These are phyloP conservation scores for Lordiphosa andalusiaca DNA, from an alignment of 2,888 invertebrate species.

Conservation along the genomic window DNA sequence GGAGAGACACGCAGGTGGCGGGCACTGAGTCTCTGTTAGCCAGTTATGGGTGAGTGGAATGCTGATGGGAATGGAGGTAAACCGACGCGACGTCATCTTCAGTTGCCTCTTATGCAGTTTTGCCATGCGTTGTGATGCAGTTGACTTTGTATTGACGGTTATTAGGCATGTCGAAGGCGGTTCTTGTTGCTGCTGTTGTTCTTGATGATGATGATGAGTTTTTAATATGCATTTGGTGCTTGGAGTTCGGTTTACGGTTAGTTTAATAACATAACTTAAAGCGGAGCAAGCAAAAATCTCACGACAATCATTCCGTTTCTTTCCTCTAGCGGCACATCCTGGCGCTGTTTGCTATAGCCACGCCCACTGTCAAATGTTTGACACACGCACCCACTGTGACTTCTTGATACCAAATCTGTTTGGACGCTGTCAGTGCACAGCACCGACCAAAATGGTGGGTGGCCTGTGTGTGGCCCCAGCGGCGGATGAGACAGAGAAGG, in stretches of 20 bases:
- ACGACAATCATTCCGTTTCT: constrained; percentile 28
- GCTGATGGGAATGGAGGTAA: constrained; percentile 48
- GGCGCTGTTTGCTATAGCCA: constrained; percentile 95
- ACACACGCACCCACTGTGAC: constrained; percentile 91
- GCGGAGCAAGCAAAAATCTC: constrained; percentile 40
- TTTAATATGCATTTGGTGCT: constrained; percentile 71
- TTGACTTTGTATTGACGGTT: constrained; percentile 72
- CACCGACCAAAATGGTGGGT: constrained; percentile 84
- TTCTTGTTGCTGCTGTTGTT: constrained; percentile 36
- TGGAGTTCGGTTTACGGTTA: constrained; percentile 65
- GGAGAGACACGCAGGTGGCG: constrained; percentile 48
- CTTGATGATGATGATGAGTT: constrained; percentile 70
- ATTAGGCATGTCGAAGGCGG: constrained; percentile 73
- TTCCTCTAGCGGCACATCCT: constrained; percentile 87
- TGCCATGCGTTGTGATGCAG: constrained; percentile 36
- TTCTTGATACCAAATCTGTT: constrained; percentile 94
- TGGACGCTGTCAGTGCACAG: constrained; percentile 91
- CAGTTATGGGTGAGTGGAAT: constrained; percentile 58
- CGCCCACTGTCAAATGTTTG: constrained; percentile 92
- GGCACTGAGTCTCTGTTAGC: constrained; percentile 22
- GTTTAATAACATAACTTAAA: constrained; percentile 55
- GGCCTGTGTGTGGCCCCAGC: constrained; percentile 83
- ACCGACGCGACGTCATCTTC: constrained; percentile 33
- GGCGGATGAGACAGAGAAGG: constrained; percentile 48
- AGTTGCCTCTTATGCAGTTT: constrained; percentile 16